phyloP scores from a whole-genome alignment of 2,888 invertebrate species.

The Plusia festucae region DNA sequence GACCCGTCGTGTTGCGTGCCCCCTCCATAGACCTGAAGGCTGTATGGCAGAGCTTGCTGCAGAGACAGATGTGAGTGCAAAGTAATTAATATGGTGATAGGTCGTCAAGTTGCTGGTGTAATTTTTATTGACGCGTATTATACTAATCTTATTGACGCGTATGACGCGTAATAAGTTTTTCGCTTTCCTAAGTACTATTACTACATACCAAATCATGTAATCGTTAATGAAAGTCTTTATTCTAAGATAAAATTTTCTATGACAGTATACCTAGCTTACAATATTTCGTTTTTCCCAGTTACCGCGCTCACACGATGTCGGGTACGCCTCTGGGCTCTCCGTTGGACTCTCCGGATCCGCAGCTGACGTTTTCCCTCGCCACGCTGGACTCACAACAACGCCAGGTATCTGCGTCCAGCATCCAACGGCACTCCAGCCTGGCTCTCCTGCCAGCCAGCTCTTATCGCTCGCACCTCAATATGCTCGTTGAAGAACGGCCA shows the following conservation, averaged over 20 bases:
- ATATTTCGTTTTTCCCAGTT: constrained; percentile 87
- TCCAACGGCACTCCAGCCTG: constrained; percentile 84
- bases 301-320: constrained; percentile 94
- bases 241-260: too few species aligned
- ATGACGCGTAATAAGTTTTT: too few species aligned
- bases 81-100: neutral
- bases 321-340: constrained; percentile 95
- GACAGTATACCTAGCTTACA: too few species aligned
- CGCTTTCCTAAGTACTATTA: too few species aligned
- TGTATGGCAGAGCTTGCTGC: constrained; percentile 96
- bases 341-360: constrained; percentile 94
- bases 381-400: constrained; percentile 90
- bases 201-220: too few species aligned
- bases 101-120: too few species aligned
- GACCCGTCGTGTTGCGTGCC: constrained; percentile 93
- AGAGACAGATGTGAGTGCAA: constrained; percentile 94
- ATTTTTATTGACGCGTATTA: too few species aligned
- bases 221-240: too few species aligned
- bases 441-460: constrained; percentile 86
- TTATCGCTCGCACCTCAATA: constrained; percentile 85
- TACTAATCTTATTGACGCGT: too few species aligned
- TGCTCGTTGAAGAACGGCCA: constrained; percentile 84
- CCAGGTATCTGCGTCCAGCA: constrained; percentile 90
- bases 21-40: constrained; percentile 96
- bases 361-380: constrained; percentile 90